Evolutionary conservation across 2,888 invertebrate species (phyloP).

Genomic region (Arctia plantaginis): DNA sequence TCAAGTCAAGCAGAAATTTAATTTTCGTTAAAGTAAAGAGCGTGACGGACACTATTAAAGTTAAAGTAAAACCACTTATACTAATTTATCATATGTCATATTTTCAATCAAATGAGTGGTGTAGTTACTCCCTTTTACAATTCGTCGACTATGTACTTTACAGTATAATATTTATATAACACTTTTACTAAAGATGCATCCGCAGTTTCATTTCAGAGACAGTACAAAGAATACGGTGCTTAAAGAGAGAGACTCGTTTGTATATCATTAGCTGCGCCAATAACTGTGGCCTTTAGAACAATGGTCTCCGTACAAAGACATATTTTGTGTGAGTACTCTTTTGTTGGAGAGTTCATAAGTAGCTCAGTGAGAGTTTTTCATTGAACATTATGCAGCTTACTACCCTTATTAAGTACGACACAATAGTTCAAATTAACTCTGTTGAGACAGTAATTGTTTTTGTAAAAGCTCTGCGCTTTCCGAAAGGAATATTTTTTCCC

Average conservation of each 20-base stretch:
- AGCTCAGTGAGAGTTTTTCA: not conserved
- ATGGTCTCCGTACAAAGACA: constrained; percentile 33
- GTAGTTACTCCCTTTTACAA: not conserved
- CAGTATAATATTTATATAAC: not conserved
- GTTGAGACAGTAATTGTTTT: not conserved
- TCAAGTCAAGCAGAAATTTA: too few relatives aligned
- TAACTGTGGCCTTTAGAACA: constrained; percentile 34
- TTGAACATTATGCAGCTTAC: not conserved
- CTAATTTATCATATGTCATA: not conserved
- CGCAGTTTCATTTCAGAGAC: constrained; percentile 14
- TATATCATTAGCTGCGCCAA: constrained; percentile 46
- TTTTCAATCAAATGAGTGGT: not conserved
- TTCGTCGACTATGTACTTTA: not conserved
- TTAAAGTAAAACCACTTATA: not conserved
- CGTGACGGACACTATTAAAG: not conserved
- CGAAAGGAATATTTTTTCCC: too few relatives aligned
- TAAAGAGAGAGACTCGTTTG: constrained; percentile 30
- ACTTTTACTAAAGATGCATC: not conserved
- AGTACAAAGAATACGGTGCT: not conserved
- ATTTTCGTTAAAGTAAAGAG: not conserved
- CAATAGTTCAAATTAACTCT: not conserved
- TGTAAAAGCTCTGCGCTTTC: not conserved
- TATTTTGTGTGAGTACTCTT: constrained; percentile 33
- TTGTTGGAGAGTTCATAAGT: constrained; percentile 20
- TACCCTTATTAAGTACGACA: not conserved